Conservation (phyloP, 2,113 vertebrate species). For the Corapipo altera region DNA sequence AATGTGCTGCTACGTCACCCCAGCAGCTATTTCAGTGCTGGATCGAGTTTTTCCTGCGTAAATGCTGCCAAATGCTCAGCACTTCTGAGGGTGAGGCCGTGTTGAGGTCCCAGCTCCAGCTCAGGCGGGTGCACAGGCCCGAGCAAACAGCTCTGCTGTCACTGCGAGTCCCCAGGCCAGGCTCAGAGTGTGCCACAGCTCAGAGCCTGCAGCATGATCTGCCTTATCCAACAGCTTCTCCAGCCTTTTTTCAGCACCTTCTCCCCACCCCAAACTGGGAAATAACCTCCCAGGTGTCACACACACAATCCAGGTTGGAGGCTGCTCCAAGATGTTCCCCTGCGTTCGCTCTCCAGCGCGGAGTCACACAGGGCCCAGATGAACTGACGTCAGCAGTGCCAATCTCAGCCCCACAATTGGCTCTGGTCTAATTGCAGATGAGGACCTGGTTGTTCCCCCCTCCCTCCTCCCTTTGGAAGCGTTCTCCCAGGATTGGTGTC, state of each 20-base stretch:
- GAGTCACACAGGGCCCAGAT: not conserved
- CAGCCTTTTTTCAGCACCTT: not conserved
- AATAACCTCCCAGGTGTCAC: not conserved
- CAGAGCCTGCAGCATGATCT: not conserved
- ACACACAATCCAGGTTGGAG: not conserved
- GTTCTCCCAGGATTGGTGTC: not conserved
- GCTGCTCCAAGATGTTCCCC: rapidly evolving
- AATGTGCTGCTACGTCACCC: not conserved
- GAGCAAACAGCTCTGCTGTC: not conserved
- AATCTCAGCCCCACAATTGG: not conserved
- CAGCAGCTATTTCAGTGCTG: constrained; percentile 9
- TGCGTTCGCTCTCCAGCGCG: rapidly evolving
- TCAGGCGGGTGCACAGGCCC: rapidly evolving
- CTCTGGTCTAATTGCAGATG: constrained; percentile 18
- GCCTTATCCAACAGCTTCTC: not conserved
- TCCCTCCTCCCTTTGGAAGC: not conserved
- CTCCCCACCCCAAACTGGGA: not conserved
- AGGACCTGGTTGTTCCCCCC: not conserved
- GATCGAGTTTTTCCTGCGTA: not conserved
- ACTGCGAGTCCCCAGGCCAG: not conserved
- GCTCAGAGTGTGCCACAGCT: not conserved
- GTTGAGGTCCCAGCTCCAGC: not conserved
- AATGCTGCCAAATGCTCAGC: constrained; percentile 7
- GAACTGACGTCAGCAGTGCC: not conserved
- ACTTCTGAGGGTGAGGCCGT: not conserved